Conservation (phyloP, 2,888 invertebrate species). For the Limnephilus lunatus region DNA sequence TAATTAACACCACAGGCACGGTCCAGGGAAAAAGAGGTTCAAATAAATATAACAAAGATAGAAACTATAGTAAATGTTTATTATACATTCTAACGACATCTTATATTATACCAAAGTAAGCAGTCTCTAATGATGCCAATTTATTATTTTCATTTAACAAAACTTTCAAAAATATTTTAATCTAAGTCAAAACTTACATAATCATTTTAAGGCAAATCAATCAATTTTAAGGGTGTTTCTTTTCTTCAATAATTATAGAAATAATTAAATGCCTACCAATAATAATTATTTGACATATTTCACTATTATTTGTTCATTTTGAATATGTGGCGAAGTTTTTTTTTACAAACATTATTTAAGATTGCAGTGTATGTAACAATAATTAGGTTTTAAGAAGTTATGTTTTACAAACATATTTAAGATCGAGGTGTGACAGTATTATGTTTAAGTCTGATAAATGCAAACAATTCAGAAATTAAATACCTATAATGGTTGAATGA, state of each 20-base stretch:
- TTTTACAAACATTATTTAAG: too few relatives aligned
- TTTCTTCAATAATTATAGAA: neutral
- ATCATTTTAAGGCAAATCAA: neutral
- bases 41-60: neutral
- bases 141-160: neutral
- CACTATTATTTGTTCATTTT: neutral
- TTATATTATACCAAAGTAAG: conserved; percentile 19
- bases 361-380: too few relatives aligned
- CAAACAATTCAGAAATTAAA: too few relatives aligned
- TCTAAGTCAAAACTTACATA: neutral
- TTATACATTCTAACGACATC: conserved; percentile 12
- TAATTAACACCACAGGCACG: too few relatives aligned
- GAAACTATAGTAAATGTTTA: conserved; percentile 7
- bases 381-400: too few relatives aligned
- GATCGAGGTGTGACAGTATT: too few relatives aligned
- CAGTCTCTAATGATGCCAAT: conserved; percentile 9
- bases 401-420: too few relatives aligned
- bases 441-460: too few relatives aligned
- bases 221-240: neutral
- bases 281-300: neutral
- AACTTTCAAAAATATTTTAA: neutral
- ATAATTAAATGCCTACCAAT: conserved; percentile 6
- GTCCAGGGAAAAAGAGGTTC: neutral
- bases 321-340: too few relatives aligned
- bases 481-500: too few relatives aligned